Percentiles rank a stretch among this genome's conserved stretches.
Evolutionary conservation across 1,140 invertebrate genomes (phyloP).

Genomic region (Eupeodes corollae): DNA sequence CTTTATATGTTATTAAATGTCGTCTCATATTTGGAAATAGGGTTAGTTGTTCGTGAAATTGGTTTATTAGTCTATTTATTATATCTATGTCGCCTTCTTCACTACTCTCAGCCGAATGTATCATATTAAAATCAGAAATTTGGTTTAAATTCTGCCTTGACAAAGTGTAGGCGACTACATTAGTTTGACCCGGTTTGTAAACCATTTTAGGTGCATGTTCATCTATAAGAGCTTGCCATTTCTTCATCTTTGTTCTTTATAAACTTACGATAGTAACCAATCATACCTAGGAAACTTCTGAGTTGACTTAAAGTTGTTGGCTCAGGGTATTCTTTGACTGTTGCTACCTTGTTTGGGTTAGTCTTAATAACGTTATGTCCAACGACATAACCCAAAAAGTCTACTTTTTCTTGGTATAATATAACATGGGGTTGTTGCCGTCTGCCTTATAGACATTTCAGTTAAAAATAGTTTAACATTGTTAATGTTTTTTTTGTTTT

Average conservation of each 20-base stretch:
- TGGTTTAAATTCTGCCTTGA: no score
- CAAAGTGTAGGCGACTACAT: constrained; percentile 15
- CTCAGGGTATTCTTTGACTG: constrained; percentile 13
- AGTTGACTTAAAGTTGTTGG: constrained; percentile 14
- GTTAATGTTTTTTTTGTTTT: no score
- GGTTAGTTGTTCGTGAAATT: no score
- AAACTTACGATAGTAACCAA: constrained; percentile 26
- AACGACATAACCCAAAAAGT: constrained; percentile 20
- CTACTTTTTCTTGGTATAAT: constrained; percentile 12
- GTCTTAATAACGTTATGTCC: constrained; percentile 8
- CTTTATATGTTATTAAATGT: no score
- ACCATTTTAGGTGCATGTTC: constrained; percentile 29
- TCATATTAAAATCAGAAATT: no score
- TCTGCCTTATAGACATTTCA: no score
- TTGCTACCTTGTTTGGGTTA: constrained; percentile 12
- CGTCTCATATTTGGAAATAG: no score
- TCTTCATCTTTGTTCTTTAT: constrained; percentile 22
- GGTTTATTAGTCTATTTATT: no score
- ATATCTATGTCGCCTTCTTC: no score
- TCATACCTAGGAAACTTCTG: constrained; percentile 9
- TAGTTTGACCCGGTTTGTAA: constrained; percentile 23
- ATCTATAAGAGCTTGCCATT: constrained; percentile 25
- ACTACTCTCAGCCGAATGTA: no score
- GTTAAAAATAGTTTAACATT: no score
- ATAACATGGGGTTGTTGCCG: no score